Base-by-base conservation (phyloP, 1,140 invertebrate genomes). In the Hypsibius dujardini region DNA sequence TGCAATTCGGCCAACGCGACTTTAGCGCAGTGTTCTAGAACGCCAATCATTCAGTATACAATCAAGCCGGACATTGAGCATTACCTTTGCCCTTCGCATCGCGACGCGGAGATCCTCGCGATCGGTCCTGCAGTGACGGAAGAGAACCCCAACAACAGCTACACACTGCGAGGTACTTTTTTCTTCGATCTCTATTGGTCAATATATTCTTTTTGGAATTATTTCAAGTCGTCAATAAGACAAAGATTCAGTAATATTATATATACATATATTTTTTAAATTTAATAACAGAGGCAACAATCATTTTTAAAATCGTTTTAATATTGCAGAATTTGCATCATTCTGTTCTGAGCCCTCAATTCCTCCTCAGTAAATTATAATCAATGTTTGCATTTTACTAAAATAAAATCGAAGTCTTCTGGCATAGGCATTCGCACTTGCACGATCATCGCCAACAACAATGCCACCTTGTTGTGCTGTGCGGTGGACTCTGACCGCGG, bases 171-270 rank as follows among this genome's bases (percentile, higher is more conserved):
- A 12, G 62, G 62, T 67, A 45, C 12, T 3, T 56, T 56, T 7
- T 56, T 56, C n/a, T 12, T 56, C n/a, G n/a, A 56, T 56, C n/a
- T 56, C n/a, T n/a, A 56, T 56, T 56, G n/a, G 50, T 56, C 62
- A 12, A 12, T 67, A 42, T 45, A 67, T 67, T 67, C 45, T 67
- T 7, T 45, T 15, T 42, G 12, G 12, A 15, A 42, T 15, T 67
- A 3, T 15, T 15, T 15, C 45, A 12, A 67, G 12, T 67, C 7
- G 3, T 7, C 62, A 3, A 67, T 3, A 42, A 67, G 12, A 67
- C 50, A 7, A 12, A 12, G 50, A 56, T 12, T 12, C 50, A 7
- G 50, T 12, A n/a, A n/a, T 56, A 56, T 7, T 56, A 56, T 56
- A 12, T 12, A 67, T 67, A 3, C 12, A 42, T 45, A 15, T 12